Conservation (phyloP, 2,113 vertebrate species). For the Myrmophylax atrothorax region DNA sequence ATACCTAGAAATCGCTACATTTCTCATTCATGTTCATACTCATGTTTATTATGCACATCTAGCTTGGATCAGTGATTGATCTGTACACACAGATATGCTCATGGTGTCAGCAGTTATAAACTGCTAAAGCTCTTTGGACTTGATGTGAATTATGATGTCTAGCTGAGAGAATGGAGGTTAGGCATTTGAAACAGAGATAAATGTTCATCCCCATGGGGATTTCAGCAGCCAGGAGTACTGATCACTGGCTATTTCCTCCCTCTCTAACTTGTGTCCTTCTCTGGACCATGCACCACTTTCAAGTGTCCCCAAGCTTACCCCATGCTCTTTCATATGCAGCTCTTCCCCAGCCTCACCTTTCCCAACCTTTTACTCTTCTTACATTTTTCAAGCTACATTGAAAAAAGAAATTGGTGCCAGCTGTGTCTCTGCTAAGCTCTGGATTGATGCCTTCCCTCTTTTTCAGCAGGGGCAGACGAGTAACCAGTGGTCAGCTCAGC, state of each 20-base stretch:
- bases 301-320: neutral
- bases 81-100: neutral
- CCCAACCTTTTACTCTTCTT: neutral
- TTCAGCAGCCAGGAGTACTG: neutral
- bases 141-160: neutral
- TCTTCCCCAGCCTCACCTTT: neutral
- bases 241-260: neutral
- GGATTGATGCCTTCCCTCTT: neutral
- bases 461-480: neutral
- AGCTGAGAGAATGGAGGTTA: neutral
- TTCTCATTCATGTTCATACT: neutral
- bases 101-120: neutral
- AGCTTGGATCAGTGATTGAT: neutral
- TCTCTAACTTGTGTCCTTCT: neutral
- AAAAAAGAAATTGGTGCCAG: slow-evolving; percentile 12
- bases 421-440: neutral
- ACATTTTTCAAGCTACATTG: neutral
- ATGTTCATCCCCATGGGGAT: neutral
- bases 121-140: neutral
- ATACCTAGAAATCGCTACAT: neutral
- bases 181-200: neutral
- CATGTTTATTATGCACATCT: neutral
- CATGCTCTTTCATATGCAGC: neutral
- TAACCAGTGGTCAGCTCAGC: neutral
- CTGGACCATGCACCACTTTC: neutral